These are phyloP conservation scores for Junonia oenone DNA, from an alignment of 2,888 invertebrate species.

Conservation along the genomic window DNA sequence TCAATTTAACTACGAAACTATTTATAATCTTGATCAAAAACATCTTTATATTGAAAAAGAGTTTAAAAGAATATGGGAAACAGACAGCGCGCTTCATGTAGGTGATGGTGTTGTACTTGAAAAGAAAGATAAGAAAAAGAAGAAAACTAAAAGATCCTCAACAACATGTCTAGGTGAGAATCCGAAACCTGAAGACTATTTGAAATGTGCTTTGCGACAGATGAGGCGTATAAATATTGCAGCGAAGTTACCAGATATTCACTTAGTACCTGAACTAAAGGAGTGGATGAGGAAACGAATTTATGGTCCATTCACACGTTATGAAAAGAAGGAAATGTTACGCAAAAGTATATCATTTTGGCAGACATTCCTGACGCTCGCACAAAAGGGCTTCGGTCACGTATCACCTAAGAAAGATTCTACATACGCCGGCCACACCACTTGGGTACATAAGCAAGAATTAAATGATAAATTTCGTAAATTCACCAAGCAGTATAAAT, in stretches of 20 bases:
- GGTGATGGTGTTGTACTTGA: slow-evolving; percentile 37
- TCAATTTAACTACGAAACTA: slow-evolving; percentile 57
- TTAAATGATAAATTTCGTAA: slow-evolving; percentile 49
- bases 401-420: slow-evolving; percentile 43
- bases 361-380: slow-evolving; percentile 44
- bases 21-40: slow-evolving; percentile 54
- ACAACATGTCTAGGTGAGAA: slow-evolving; percentile 49
- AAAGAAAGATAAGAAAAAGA: slow-evolving; percentile 40
- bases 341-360: slow-evolving; percentile 47
- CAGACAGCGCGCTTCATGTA: slow-evolving; percentile 51
- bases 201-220: slow-evolving; percentile 53
- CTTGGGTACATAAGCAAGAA: slow-evolving; percentile 51
- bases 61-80: slow-evolving; percentile 59
- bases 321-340: slow-evolving; percentile 40
- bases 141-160: slow-evolving; percentile 38
- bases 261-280: slow-evolving; percentile 56
- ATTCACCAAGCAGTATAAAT: slow-evolving; percentile 43
- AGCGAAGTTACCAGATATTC: slow-evolving; percentile 59
- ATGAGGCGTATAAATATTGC: slow-evolving; percentile 54
- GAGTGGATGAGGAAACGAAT: slow-evolving; percentile 68
- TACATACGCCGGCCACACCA: slow-evolving; percentile 41
- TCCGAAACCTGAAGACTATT: slow-evolving; percentile 54
- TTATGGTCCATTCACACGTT: slow-evolving; percentile 43
- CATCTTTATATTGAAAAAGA: slow-evolving; percentile 50
- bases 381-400: slow-evolving; percentile 44